These are phyloP conservation scores for Scaptomyza graminum DNA, from an alignment of 1,140 invertebrate genomes.

Conservation along the genomic window DNA sequence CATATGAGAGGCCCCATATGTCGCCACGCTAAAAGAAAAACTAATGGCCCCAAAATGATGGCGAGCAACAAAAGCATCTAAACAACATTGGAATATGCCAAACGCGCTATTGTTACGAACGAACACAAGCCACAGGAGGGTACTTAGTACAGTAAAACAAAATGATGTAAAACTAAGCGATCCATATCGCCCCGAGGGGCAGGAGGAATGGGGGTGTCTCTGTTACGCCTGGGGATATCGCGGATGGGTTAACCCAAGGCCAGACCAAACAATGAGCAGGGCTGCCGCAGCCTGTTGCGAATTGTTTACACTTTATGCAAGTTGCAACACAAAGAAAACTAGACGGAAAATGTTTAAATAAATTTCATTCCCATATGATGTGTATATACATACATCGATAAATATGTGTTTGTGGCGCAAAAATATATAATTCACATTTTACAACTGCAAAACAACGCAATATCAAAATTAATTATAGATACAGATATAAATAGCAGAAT, in stretches of 20 bases:
- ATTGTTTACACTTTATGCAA: slow-evolving; percentile 43
- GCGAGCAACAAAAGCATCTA: slow-evolving; percentile 16
- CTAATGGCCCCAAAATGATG: slow-evolving; percentile 46
- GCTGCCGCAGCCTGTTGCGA: slow-evolving; percentile 36
- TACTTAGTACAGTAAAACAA: slow-evolving; percentile 5
- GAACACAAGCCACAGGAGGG: slow-evolving; percentile 1
- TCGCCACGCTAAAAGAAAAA: slow-evolving; percentile 24
- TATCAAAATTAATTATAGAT: neutral
- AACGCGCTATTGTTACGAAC: slow-evolving; percentile 14
- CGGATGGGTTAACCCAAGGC: too few species aligned
- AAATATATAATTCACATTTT: slow-evolving; percentile 35
- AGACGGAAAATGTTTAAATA: slow-evolving; percentile 24
- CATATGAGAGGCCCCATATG: slow-evolving; percentile 54
- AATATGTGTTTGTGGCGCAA: slow-evolving; percentile 6
- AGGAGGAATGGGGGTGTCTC: neutral
- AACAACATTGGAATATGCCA: slow-evolving; percentile 5
- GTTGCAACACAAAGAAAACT: neutral
- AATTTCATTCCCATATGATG: neutral
- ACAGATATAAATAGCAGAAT: neutral
- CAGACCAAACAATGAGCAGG: slow-evolving; percentile 24
- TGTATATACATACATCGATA: slow-evolving; percentile 2
- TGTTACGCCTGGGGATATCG: slow-evolving; percentile 23
- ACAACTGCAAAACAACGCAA: slow-evolving; percentile 6
- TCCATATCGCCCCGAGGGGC: neutral
- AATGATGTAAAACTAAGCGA: slow-evolving; percentile 24